These are phyloP conservation scores for Manis crassicaudata DNA, from an alignment of 2,797 vertebrate genomes.

Conservation along the genomic window DNA sequence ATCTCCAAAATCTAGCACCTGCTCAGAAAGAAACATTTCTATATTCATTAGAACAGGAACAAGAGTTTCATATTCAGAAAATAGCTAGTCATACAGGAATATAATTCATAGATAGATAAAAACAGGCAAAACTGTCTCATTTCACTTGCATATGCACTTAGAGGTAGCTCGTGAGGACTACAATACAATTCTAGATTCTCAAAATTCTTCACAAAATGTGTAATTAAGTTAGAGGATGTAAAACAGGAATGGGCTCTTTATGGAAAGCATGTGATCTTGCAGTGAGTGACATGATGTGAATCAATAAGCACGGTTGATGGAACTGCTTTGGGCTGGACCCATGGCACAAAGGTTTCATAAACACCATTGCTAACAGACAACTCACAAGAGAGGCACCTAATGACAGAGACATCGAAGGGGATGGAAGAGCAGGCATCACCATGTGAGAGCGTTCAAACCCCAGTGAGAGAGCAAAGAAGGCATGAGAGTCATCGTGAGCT, in stretches of 20 bases:
- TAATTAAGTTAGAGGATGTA: slow-evolving; percentile 32
- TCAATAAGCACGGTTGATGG: not conserved
- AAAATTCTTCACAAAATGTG: not conserved
- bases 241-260: not conserved
- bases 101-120: slow-evolving; percentile 48
- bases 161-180: not conserved
- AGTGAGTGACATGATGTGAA: not conserved
- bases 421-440: not conserved
- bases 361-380: not conserved
- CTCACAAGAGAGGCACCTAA: not conserved
- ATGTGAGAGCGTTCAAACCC: not conserved
- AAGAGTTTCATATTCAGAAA: slow-evolving; percentile 51
- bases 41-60: slow-evolving; percentile 23
- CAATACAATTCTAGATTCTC: not conserved
- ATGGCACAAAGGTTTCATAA: not conserved
- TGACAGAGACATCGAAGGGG: not conserved
- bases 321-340: not conserved
- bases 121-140: not conserved
- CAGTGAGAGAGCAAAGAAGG: not conserved
- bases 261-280: not conserved
- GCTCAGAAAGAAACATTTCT: slow-evolving; percentile 11
- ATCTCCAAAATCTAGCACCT: slow-evolving; percentile 6
- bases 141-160: not conserved
- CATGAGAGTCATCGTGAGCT: not conserved
- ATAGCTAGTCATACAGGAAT: not conserved